Evolutionary conservation across 2,797 vertebrate genomes (phyloP).

Genomic region (Podargus strigoides): DNA sequence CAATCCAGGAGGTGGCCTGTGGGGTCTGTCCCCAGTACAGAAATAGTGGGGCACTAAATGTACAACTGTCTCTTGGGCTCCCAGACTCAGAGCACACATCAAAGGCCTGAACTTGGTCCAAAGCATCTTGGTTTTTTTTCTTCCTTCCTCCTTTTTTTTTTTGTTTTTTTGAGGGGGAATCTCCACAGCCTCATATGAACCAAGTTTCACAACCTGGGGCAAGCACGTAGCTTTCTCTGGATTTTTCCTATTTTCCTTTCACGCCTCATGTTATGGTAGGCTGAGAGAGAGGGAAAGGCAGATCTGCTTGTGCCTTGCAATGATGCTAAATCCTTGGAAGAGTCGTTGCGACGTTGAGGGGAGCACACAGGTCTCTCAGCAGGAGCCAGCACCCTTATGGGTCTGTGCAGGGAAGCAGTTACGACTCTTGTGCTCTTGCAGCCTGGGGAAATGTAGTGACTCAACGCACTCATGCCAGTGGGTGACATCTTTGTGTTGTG

Average conservation of each 20-base stretch:
- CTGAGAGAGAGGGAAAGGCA: background rate
- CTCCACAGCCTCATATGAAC: background rate
- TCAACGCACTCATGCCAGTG: background rate
- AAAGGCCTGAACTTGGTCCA: slow-evolving; percentile 35
- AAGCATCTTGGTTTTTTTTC: background rate
- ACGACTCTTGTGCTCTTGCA: background rate
- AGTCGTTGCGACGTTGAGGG: background rate
- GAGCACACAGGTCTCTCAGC: background rate
- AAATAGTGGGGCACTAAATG: background rate
- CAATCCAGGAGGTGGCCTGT: background rate
- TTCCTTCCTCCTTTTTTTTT: background rate
- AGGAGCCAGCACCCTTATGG: background rate
- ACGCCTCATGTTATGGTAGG: background rate
- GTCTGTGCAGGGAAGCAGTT: background rate
- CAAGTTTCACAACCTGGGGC: background rate
- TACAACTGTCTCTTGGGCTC: background rate
- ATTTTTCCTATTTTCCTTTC: background rate
- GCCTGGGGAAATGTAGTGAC: background rate
- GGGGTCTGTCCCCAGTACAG: background rate
- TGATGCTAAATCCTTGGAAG: background rate
- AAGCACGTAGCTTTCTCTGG: background rate
- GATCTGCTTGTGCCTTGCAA: background rate
- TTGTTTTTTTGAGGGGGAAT: background rate
- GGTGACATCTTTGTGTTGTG: background rate
- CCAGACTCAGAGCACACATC: slow-evolving; percentile 7